A percentile compares a stretch with the other conserved stretches of the same genome.
These are phyloP conservation scores for Slavum lentiscoides DNA, from an alignment of 2,888 invertebrate genomes.

Conservation along the genomic window DNA sequence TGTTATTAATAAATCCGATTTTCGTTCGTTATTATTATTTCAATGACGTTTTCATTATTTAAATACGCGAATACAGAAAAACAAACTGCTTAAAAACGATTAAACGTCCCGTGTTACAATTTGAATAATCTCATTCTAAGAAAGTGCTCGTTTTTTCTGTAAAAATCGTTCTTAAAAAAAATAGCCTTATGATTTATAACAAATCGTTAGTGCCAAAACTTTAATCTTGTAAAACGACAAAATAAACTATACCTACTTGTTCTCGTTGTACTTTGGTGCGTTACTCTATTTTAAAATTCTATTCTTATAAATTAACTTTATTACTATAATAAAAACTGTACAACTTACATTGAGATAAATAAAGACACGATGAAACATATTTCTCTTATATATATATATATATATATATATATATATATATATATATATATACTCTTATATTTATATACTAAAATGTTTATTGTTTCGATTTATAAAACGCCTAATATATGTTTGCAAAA, in stretches of 20 bases:
- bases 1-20: too few species aligned
- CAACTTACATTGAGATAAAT: slow-evolving; percentile 11
- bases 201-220: slow-evolving; percentile 29
- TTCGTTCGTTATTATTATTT: too few species aligned
- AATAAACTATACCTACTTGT: slow-evolving; percentile 26
- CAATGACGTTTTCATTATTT: too few species aligned
- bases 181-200: neutral
- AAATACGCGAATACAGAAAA: too few species aligned
- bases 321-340: slow-evolving; percentile 28
- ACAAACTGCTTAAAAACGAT: too few species aligned
- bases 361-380: neutral
- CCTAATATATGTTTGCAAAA: too few species aligned
- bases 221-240: slow-evolving; percentile 37
- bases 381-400: neutral
- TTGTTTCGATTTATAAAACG: neutral
- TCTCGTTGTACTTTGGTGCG: neutral
- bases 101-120: neutral
- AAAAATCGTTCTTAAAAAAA: neutral
- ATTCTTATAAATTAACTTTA: slow-evolving; percentile 40
- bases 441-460: neutral
- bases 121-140: neutral
- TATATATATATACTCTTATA: too few species aligned
- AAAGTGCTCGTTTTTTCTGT: neutral
- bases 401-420: too few species aligned
- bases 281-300: slow-evolving; percentile 33